Conservation (phyloP, 2,113 vertebrate genomes). For the Myotis lucifugus region DNA sequence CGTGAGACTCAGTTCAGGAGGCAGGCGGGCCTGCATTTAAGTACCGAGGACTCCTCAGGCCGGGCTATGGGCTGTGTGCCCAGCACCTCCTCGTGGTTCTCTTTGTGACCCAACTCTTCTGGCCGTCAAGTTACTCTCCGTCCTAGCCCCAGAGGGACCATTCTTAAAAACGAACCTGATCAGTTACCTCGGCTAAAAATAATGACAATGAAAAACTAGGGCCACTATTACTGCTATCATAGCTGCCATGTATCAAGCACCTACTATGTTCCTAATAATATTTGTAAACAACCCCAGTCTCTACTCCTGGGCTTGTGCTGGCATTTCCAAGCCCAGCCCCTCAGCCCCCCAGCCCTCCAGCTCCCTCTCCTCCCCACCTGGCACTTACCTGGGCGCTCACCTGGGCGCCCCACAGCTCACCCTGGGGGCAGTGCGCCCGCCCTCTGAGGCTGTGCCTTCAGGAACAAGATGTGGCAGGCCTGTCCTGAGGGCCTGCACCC, state of each 20-base stretch:
- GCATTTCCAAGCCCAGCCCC: not conserved
- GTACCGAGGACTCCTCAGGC: not conserved
- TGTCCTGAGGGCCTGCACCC: not conserved
- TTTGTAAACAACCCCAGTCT: not conserved
- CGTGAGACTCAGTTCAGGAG: not conserved
- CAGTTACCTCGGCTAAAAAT: not conserved
- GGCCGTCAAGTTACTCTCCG: not conserved
- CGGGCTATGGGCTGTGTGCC: not conserved
- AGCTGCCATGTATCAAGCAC: not conserved
- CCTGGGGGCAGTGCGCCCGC: not conserved
- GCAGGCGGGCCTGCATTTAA: not conserved
- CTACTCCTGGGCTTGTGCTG: not conserved
- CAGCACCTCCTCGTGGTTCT: not conserved
- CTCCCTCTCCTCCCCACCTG: not conserved
- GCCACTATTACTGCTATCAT: not conserved
- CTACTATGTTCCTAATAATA: not conserved
- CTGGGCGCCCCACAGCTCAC: not conserved
- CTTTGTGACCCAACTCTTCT: not conserved
- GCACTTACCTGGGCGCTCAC: not conserved
- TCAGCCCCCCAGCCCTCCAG: not conserved
- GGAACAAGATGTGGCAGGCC: not conserved
- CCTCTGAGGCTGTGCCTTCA: not conserved
- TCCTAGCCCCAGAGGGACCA: not conserved
- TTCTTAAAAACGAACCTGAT: not conserved
- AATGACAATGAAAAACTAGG: not conserved